Evolutionary conservation across 2,888 invertebrate species (phyloP).

Genomic region (Athrips mouffetella): DNA sequence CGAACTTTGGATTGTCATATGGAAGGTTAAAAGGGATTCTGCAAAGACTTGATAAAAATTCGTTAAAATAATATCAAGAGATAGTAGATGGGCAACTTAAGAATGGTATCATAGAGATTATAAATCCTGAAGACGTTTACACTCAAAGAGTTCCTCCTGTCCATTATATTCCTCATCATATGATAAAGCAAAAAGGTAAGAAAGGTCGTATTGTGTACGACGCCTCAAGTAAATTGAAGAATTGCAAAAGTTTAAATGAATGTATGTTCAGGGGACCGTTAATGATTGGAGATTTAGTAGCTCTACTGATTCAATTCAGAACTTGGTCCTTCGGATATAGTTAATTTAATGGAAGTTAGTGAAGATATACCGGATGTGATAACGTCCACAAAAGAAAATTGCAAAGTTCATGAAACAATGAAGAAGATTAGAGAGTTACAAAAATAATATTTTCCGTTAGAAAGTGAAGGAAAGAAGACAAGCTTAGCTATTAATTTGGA

Average conservation of each 20-base stretch:
- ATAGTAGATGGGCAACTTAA: constrained; percentile 15
- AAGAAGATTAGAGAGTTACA: constrained; percentile 16
- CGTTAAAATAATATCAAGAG: constrained; percentile 9
- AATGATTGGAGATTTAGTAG: too few species aligned
- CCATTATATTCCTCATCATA: constrained; percentile 26
- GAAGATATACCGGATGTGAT: too few species aligned
- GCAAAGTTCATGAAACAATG: too few species aligned
- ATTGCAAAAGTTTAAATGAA: too few species aligned
- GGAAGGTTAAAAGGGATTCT: constrained; percentile 20
- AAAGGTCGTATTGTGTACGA: neutral
- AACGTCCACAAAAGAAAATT: too few species aligned
- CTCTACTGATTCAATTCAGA: too few species aligned
- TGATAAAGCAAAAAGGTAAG: constrained; percentile 2
- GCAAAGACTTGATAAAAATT: constrained; percentile 6
- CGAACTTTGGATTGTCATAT: constrained; percentile 21
- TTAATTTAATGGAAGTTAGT: too few species aligned
- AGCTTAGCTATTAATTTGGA: constrained; percentile 16
- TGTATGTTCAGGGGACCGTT: too few species aligned
- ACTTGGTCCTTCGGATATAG: too few species aligned
- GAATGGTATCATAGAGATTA: constrained; percentile 10
- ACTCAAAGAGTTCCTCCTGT: neutral
- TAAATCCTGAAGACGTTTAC: neutral
- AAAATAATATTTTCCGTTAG: constrained; percentile 12
- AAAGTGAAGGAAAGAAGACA: constrained; percentile 17
- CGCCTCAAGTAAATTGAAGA: too few species aligned